These are phyloP conservation scores for Apodemia duryi DNA, from an alignment of 2,888 invertebrate species.

Conservation along the genomic window DNA sequence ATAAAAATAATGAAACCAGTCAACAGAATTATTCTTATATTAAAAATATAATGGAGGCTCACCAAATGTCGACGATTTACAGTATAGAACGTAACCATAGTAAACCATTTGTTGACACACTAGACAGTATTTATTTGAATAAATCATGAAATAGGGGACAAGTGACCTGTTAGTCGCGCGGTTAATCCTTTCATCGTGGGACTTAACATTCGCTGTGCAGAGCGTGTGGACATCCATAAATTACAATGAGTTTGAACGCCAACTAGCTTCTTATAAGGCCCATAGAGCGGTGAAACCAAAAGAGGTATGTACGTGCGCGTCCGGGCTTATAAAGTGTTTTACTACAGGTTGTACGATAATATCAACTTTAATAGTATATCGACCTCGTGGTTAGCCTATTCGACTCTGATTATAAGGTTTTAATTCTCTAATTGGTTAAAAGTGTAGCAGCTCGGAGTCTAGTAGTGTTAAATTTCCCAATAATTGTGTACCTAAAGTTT, in stretches of 20 bases:
- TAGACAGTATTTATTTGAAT: constrained; percentile 28
- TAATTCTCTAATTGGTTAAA: too few species aligned
- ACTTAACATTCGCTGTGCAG: constrained; percentile 57
- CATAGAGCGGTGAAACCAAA: constrained; percentile 41
- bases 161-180: constrained; percentile 37
- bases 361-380: constrained; percentile 1
- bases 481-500: too few species aligned
- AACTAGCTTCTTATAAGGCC: constrained; percentile 37
- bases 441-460: too few species aligned
- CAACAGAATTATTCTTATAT: too few species aligned
- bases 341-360: constrained; percentile 25
- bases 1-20: too few species aligned
- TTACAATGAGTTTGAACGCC: constrained; percentile 60
- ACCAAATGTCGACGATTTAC: neutral
- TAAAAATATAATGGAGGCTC: neutral
- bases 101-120: constrained; percentile 30
- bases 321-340: constrained; percentile 35
- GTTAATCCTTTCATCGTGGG: constrained; percentile 58
- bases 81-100: neutral
- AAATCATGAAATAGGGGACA: constrained; percentile 27
- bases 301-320: constrained; percentile 43
- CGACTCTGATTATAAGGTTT: too few species aligned
- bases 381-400: too few species aligned
- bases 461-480: too few species aligned
- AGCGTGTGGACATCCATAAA: constrained; percentile 59